Evolutionary conservation across 2,888 invertebrate genomes (phyloP).

Genomic region (Fabriciana adippe): DNA sequence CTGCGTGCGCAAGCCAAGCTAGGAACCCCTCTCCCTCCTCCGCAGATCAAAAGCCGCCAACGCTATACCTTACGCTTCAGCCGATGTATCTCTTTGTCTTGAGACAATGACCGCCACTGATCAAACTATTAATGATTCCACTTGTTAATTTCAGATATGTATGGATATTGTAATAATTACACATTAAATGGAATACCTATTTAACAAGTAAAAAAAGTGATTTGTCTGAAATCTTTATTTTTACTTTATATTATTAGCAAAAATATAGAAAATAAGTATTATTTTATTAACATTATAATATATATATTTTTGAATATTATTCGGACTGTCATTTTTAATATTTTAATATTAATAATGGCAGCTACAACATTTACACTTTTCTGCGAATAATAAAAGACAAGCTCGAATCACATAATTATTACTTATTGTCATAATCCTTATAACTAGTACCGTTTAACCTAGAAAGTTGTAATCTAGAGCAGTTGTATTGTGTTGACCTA

Average conservation of each 20-base stretch:
- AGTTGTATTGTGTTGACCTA: constrained; percentile 32
- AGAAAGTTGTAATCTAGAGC: constrained; percentile 31
- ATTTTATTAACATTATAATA: too few species aligned
- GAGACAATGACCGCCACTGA: constrained; percentile 31
- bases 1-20: constrained; percentile 64
- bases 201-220: too few species aligned
- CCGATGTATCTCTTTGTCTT: constrained; percentile 63
- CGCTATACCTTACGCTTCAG: constrained; percentile 46
- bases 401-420: constrained; percentile 16
- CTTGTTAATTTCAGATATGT: constrained; percentile 1
- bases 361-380: too few species aligned
- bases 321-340: too few species aligned
- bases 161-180: neutral
- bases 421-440: constrained; percentile 18
- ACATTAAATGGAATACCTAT: neutral
- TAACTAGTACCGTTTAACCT: constrained; percentile 31
- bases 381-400: neutral
- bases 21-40: constrained; percentile 46
- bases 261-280: too few species aligned
- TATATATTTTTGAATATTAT: too few species aligned
- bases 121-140: constrained; percentile 16
- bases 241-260: too few species aligned
- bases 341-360: too few species aligned
- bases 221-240: too few species aligned
- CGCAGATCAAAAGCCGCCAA: constrained; percentile 48